These are phyloP conservation scores for Petrophora chlorosata DNA, from an alignment of 2,888 invertebrate species.

Conservation along the genomic window DNA sequence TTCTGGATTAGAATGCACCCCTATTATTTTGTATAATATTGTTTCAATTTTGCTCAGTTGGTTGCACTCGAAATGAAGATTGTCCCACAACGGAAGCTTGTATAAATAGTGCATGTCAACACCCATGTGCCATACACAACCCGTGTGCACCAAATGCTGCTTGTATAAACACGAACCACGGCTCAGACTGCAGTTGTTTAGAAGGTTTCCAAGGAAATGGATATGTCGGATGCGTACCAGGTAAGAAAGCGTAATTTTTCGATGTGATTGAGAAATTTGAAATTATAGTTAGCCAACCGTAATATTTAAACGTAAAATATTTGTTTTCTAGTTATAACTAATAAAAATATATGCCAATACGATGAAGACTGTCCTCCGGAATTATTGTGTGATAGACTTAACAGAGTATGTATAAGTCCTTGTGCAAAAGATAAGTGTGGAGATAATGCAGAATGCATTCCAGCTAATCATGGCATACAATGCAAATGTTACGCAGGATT, in stretches of 20 bases:
- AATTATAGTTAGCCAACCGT: no score
- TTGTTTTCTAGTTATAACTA: conserved; percentile 20
- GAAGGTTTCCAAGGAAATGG: conserved; percentile 95
- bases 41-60: conserved; percentile 85
- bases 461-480: conserved; percentile 89
- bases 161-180: conserved; percentile 94
- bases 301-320: no score
- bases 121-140: conserved; percentile 93
- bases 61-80: conserved; percentile 94
- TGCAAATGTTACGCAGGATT: conserved; percentile 90
- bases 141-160: conserved; percentile 93
- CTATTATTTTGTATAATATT: conserved; percentile 39
- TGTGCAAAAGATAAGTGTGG: conserved; percentile 92
- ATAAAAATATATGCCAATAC: conserved; percentile 88
- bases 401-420: conserved; percentile 92
- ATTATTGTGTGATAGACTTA: conserved; percentile 92
- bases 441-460: conserved; percentile 90
- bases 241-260: conserved; percentile 68
- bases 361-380: conserved; percentile 96
- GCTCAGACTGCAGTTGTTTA: conserved; percentile 92
- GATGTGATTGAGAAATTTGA: no score
- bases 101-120: conserved; percentile 92
- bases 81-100: conserved; percentile 94
- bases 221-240: conserved; percentile 90
- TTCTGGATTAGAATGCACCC: conserved; percentile 4